phyloP scores from a whole-genome alignment of 1,140 invertebrate genomes.

The Patella vulgata region DNA sequence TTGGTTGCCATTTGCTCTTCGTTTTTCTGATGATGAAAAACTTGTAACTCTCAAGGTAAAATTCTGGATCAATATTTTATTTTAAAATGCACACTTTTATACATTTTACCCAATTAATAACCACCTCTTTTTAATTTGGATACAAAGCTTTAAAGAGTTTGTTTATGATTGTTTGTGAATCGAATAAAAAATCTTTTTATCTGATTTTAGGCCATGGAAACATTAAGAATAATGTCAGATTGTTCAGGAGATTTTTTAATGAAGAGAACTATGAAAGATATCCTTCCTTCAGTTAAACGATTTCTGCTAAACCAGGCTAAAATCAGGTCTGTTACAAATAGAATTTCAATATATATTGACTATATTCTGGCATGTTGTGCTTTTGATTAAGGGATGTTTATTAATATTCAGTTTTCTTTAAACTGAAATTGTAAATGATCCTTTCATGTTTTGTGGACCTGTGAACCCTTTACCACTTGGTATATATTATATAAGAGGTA shows the following conservation, averaged over 20 bases:
- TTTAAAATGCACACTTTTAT: too few species aligned
- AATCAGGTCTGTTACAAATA: slow-evolving; percentile 35
- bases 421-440: too few species aligned
- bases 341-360: background rate
- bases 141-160: too few species aligned
- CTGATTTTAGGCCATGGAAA: slow-evolving; percentile 47
- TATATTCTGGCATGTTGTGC: too few species aligned
- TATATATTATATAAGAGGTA: too few species aligned
- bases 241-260: slow-evolving; percentile 51
- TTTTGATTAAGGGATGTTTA: too few species aligned
- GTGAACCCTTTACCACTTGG: too few species aligned
- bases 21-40: slow-evolving; percentile 57
- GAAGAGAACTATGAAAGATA: slow-evolving; percentile 47
- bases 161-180: background rate
- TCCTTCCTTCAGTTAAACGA: slow-evolving; percentile 44
- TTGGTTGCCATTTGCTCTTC: slow-evolving; percentile 51
- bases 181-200: too few species aligned
- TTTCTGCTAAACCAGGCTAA: slow-evolving; percentile 44
- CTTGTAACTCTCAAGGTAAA: slow-evolving; percentile 53
- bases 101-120: too few species aligned
- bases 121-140: too few species aligned
- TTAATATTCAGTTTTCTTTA: too few species aligned
- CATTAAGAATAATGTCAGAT: slow-evolving; percentile 33
- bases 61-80: background rate
- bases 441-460: too few species aligned